Base-by-base conservation (phyloP, 2,797 vertebrate species). In the Schizothorax lantsangensis region DNA sequence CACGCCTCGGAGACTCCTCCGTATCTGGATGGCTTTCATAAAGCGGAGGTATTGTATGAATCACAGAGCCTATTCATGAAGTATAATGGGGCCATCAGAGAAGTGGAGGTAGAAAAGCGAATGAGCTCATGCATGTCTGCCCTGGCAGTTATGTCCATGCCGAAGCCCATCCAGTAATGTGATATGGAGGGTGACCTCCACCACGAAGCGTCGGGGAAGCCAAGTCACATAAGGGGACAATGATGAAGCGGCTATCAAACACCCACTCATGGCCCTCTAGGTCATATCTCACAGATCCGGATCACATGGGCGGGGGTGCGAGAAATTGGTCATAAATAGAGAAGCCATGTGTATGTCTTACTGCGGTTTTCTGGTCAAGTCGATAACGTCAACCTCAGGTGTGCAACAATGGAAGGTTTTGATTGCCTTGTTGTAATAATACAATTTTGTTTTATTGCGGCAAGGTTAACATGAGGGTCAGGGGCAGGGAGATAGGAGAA, bases 81-180 rank as follows among this genome's bases (percentile, higher is more conserved):
- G 45, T 17, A 84, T 89, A 88, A 90, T 73, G 36, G 86, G 84
- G 72, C 78, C 89, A 84, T 81, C 88, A 82, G 73, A 54, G 19
- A 69, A 77, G 84, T 52, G 74, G 57, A 82, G 38, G 84, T 38
- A 59, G 75, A 64, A 73, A 80, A 80, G n/a, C 1, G 23, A 59
- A 30, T 83, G 49, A 90, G 83, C 57, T 87, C 75, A 79, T 47
- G 82, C 40, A 40, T 62, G 64, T 81, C 77, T n/a, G 19, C 75
- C 74, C 69, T 38, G 66, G 38, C 80, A 64, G 75, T 83, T 83
- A 68, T 30, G 83, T 87, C 83, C 64, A 74, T 30, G 78, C 77
- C 30, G 14, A 14, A 62, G 49, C 59, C 30, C 47, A 36, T 64
- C 59, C 26, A 38, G 69, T 85, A 88, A 85, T 77, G 40, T 59